Evolutionary conservation across 2,888 invertebrate species (phyloP), one percentile per base, ranked within the genome.

Genomic region (Kuschelorhynchus macadamiae): DNA sequence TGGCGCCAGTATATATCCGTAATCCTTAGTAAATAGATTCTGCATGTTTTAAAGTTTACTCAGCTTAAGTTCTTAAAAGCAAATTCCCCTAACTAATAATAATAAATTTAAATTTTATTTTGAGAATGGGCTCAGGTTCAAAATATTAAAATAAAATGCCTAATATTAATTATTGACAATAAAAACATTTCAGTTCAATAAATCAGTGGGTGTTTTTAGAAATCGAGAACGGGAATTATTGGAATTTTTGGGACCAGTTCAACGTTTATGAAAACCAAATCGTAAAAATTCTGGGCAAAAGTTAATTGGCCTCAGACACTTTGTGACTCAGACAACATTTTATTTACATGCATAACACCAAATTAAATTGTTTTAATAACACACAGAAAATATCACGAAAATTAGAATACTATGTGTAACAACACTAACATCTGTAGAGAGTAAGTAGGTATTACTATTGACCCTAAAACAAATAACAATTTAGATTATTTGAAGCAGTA

Each of bases 151-250:
- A 50, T 12, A 33, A 49, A 17, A 32, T 30, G 11, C 12, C 50
- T 16, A 33, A 30, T 33, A 52, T 52, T 52, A 33, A 18, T 52
- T 52, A 52, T 52, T 33, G 11, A 52, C 5, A 52, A 36, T 20
- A 3, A 52, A 52, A 52, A 33, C 17, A 52, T 36, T 17, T 18
- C 7, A 36, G 33, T 18, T 16, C 49, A 17, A 50, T 50, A 50
- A 32, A 50, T 52, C 18, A 52, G 50, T 52, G 36, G 50, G 50
- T 52, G 33, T 49, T 49, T 21, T 32, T 49, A 5, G 44, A 32
- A 32, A 49, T 50, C 21, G 39, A 12, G 4, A 39, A 14, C 52
- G 52, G 52, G 39, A 52, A 52, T 52, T 52, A 36, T 17, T 39
- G 39, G 16, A 36, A 52, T 52, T 39, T 52, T 52, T 52, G 52